phyloP scores from a whole-genome alignment of 2,888 invertebrate species.

The Phengaris arion region DNA sequence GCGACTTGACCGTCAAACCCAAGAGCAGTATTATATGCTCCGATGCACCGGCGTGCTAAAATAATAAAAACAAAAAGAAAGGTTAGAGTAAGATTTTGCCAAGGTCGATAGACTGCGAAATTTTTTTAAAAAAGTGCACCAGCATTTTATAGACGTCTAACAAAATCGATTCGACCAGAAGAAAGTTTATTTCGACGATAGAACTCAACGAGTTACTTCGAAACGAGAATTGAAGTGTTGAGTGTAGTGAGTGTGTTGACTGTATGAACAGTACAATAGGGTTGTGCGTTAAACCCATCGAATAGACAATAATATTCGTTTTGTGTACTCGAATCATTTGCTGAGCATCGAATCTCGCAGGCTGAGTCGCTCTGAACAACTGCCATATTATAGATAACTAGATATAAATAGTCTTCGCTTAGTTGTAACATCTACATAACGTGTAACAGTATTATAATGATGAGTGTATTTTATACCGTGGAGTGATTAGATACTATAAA shows the following conservation, averaged over 20 bases:
- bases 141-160: neutral
- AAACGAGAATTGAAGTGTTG: neutral
- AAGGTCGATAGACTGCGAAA: neutral
- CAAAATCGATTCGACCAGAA: neutral
- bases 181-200: neutral
- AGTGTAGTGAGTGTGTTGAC: conserved; percentile 30
- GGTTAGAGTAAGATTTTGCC: neutral
- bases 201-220: neutral
- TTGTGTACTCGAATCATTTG: conserved; percentile 60
- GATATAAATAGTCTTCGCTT: conserved; percentile 69
- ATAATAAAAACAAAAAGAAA: conserved; percentile 30
- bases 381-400: conserved; percentile 76
- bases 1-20: conserved; percentile 83
- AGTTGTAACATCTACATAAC: conserved; percentile 63
- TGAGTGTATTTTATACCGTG: conserved; percentile 71
- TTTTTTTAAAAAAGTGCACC: neutral
- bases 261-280: conserved; percentile 37
- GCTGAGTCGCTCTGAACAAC: conserved; percentile 59
- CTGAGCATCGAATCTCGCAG: conserved; percentile 68
- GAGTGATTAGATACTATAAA: conserved; percentile 62
- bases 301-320: conserved; percentile 62
- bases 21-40: conserved; percentile 83
- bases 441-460: conserved; percentile 76
- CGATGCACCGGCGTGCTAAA: conserved; percentile 67
- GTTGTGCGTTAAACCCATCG: conserved; percentile 62